phyloP scores from a whole-genome alignment of 2,797 vertebrate genomes.

The Gobionotothen gibberifrons region DNA sequence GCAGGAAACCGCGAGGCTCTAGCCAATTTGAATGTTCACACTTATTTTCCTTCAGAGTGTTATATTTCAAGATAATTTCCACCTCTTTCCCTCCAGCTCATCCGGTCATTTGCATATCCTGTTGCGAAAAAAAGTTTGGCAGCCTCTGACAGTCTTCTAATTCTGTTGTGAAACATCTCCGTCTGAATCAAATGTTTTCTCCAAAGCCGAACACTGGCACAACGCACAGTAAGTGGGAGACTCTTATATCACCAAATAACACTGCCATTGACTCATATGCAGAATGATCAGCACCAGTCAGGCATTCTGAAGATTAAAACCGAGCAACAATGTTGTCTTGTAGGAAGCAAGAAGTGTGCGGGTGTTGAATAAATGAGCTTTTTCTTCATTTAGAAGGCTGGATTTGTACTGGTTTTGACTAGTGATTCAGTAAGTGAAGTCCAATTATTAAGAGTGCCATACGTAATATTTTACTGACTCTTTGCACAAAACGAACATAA shows the following conservation, averaged over 20 bases:
- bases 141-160: constrained; percentile 53
- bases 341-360: not conserved
- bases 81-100: constrained; percentile 49
- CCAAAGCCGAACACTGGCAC: constrained; percentile 37
- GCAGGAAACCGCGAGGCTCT: constrained; percentile 37
- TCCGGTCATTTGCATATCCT: constrained; percentile 62
- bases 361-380: constrained; percentile 37
- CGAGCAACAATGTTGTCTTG: constrained; percentile 14
- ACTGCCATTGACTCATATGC: constrained; percentile 58
- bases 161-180: constrained; percentile 65
- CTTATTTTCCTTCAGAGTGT: constrained; percentile 57
- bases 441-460: constrained; percentile 28
- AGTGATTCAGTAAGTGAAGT: not conserved
- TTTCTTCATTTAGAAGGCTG: constrained; percentile 33
- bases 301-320: constrained; percentile 45
- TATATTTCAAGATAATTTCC: constrained; percentile 63
- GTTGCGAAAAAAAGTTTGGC: constrained; percentile 54
- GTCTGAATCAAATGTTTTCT: constrained; percentile 58
- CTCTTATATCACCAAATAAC: constrained; percentile 65
- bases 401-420: constrained; percentile 36
- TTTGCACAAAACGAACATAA: constrained; percentile 5
- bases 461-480: constrained; percentile 35
- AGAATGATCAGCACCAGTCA: constrained; percentile 55
- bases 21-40: constrained; percentile 61
- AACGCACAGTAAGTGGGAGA: constrained; percentile 57